These are phyloP conservation scores for Lycopodina hypogea DNA, from an alignment of 37 sponge, comb jelly and placozoan genomes.

Conservation along the genomic window DNA sequence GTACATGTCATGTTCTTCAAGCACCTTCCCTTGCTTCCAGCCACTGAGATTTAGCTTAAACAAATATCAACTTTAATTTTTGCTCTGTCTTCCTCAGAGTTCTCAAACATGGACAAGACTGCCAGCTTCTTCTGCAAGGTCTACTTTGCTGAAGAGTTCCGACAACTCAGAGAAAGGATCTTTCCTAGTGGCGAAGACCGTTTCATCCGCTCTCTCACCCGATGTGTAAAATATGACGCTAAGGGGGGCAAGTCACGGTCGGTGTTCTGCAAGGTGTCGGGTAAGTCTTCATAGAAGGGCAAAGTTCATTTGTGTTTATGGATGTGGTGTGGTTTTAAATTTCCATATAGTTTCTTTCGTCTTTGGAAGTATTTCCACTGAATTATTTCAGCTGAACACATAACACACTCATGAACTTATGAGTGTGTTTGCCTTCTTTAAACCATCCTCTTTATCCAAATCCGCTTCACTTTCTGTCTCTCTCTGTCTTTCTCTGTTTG, in stretches of 20 bases:
- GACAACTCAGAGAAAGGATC: constrained; percentile 64
- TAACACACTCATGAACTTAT: background rate
- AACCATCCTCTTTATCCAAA: background rate
- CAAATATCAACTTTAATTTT: background rate
- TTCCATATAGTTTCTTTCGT: background rate
- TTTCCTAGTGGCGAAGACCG: constrained; percentile 91
- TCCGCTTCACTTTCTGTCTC: background rate
- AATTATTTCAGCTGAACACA: too few relatives aligned
- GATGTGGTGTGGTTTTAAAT: too few relatives aligned
- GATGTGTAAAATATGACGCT: constrained; percentile 89
- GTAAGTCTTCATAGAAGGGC: too few relatives aligned
- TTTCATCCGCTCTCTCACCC: constrained; percentile 82
- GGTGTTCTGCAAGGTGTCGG: constrained; percentile 87
- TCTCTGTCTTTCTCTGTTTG: background rate
- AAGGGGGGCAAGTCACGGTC: constrained; percentile 94
- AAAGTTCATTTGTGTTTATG: too few relatives aligned
- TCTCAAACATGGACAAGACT: constrained; percentile 48
- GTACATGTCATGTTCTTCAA: too few relatives aligned
- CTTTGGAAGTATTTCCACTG: background rate
- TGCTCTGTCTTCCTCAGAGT: constrained; percentile 44
- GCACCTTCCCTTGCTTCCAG: background rate
- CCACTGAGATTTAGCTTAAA: background rate
- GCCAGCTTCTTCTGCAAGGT: constrained; percentile 87
- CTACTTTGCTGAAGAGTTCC: constrained; percentile 94
- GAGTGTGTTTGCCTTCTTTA: background rate